phyloP scores from a whole-genome alignment of 2,888 invertebrate genomes.

The Pyrochroa serraticornis region DNA sequence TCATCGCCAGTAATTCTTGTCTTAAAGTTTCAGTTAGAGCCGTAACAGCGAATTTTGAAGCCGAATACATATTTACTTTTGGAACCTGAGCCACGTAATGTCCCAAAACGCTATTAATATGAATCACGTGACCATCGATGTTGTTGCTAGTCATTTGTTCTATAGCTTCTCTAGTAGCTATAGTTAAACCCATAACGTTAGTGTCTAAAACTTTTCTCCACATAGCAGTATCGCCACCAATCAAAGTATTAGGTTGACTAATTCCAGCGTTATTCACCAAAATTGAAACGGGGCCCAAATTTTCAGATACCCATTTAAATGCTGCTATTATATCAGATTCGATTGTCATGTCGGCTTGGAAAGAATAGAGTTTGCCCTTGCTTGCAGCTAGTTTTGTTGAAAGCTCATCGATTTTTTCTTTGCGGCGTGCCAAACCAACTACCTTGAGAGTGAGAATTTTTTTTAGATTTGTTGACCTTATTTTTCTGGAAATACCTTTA shows the following conservation, averaged over 20 bases:
- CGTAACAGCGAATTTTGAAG: constrained; percentile 50
- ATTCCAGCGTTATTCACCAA: constrained; percentile 43
- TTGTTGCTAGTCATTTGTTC: constrained; percentile 36
- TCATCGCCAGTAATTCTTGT: constrained; percentile 48
- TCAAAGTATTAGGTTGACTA: constrained; percentile 29
- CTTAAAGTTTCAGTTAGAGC: constrained; percentile 52
- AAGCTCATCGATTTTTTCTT: constrained; percentile 35
- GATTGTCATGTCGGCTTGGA: constrained; percentile 35
- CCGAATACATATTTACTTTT: constrained; percentile 43
- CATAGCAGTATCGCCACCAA: constrained; percentile 33
- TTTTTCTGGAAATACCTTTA: constrained; percentile 54
- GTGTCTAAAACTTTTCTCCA: constrained; percentile 40
- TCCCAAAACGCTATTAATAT: constrained; percentile 43
- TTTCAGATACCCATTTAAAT: constrained; percentile 34
- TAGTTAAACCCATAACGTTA: constrained; percentile 40
- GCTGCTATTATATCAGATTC: constrained; percentile 38
- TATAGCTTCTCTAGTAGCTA: constrained; percentile 42
- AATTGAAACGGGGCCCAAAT: constrained; percentile 36
- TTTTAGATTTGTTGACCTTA: background rate
- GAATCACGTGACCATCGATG: constrained; percentile 41
- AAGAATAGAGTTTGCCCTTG: constrained; percentile 30
- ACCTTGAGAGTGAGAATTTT: constrained; percentile 33
- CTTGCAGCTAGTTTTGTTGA: constrained; percentile 23
- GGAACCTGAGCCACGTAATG: constrained; percentile 41
- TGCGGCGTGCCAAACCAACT: constrained; percentile 41